Conservation (phyloP, 2,888 invertebrate species). For the Leptopilina drosophilae region DNA sequence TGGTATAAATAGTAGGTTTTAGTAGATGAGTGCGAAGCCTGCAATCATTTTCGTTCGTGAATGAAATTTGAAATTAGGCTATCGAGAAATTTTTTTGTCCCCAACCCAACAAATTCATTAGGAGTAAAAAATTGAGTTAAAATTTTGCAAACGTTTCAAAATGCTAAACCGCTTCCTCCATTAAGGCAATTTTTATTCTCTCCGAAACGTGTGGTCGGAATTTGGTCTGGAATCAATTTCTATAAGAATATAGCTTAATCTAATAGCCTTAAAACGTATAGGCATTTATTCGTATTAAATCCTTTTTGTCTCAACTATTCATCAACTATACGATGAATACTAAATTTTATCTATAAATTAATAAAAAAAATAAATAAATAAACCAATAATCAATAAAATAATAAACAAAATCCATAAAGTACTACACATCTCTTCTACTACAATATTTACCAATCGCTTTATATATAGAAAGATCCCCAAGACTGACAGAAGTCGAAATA, state of each 20-base stretch:
- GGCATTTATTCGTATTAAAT: too few species aligned
- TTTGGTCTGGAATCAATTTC: not conserved
- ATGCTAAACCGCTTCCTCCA: slow-evolving; percentile 14
- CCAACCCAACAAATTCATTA: slow-evolving; percentile 1
- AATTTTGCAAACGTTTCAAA: slow-evolving; percentile 18
- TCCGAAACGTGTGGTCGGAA: not conserved
- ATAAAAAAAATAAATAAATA: too few species aligned
- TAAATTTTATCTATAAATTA: too few species aligned
- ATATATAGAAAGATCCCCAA: not conserved
- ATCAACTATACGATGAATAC: too few species aligned
- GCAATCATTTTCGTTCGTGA: not conserved
- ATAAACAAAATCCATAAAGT: too few species aligned
- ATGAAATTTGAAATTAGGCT: not conserved
- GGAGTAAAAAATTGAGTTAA: slow-evolving; percentile 9
- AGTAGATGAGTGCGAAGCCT: too few species aligned
- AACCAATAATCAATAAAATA: too few species aligned
- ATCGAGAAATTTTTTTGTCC: not conserved
- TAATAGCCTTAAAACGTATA: not conserved
- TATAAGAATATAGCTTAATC: not conserved
- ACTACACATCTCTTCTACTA: too few species aligned
- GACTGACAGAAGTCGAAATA: not conserved
- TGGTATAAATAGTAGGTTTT: too few species aligned
- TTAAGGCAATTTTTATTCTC: slow-evolving; percentile 15
- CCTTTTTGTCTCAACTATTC: too few species aligned
- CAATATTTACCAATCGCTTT: not conserved